These are phyloP conservation scores for Poecile atricapillus DNA, from an alignment of 2,113 vertebrate genomes.

Conservation along the genomic window DNA sequence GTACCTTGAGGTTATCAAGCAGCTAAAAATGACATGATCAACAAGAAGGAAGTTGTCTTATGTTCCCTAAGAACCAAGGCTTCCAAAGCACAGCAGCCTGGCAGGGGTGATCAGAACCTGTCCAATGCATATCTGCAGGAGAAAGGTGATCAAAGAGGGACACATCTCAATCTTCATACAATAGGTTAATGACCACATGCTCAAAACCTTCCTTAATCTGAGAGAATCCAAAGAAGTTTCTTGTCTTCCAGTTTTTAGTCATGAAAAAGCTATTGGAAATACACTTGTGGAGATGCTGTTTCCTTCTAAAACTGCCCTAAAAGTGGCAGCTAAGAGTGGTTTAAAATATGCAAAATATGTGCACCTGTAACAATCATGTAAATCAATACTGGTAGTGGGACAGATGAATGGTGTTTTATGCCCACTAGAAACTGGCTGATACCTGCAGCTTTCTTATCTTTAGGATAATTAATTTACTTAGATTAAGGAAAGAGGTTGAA, in stretches of 20 bases:
- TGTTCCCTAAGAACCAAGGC: not conserved
- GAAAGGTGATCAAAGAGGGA: not conserved
- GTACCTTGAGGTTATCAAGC: not conserved
- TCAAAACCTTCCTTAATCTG: not conserved
- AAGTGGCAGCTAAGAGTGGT: not conserved
- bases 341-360: not conserved
- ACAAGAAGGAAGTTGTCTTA: not conserved
- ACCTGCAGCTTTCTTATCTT: not conserved
- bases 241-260: not conserved
- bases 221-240: not conserved
- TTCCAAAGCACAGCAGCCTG: not conserved
- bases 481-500: not conserved
- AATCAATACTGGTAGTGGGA: not conserved
- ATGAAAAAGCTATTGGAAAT: not conserved
- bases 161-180: not conserved
- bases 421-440: not conserved
- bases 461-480: not conserved
- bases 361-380: not conserved
- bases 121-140: not conserved
- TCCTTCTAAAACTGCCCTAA: not conserved
- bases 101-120: not conserved
- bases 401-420: not conserved
- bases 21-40: not conserved
- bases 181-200: not conserved
- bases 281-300: not conserved